These are phyloP conservation scores for Neomorphus geoffroyi DNA, from an alignment of 2,797 vertebrate species.

Conservation along the genomic window DNA sequence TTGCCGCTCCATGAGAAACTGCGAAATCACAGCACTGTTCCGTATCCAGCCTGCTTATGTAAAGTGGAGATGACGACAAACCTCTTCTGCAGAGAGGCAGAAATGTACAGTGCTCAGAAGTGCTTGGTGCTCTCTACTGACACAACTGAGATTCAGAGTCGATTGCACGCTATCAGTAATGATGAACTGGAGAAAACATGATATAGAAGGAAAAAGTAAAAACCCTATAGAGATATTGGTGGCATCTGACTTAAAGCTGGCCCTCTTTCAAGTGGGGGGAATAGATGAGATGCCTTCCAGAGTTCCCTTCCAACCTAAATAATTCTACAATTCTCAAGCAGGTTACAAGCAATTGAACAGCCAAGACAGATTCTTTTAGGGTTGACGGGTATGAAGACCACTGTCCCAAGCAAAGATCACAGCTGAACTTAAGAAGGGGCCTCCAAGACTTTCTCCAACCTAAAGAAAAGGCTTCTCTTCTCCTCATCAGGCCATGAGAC, in stretches of 20 bases:
- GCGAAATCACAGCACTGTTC: neutral
- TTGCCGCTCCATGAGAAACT: neutral
- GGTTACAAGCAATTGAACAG: neutral
- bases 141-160: neutral
- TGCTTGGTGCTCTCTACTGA: neutral
- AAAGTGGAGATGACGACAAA: neutral
- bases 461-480: neutral
- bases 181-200: neutral
- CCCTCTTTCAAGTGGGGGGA: neutral
- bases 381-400: neutral
- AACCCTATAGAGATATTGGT: neutral
- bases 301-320: neutral
- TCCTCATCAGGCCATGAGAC: neutral
- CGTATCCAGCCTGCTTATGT: neutral
- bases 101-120: neutral
- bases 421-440: neutral
- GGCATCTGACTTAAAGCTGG: neutral
- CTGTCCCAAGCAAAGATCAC: neutral
- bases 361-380: neutral
- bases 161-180: neutral
- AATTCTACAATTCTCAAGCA: neutral
- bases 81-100: neutral
- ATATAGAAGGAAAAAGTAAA: neutral
- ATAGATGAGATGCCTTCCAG: neutral
- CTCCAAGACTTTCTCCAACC: neutral